Evolutionary conservation across 2,888 invertebrate genomes (phyloP).

Genomic region (Drosophila macrospina): DNA sequence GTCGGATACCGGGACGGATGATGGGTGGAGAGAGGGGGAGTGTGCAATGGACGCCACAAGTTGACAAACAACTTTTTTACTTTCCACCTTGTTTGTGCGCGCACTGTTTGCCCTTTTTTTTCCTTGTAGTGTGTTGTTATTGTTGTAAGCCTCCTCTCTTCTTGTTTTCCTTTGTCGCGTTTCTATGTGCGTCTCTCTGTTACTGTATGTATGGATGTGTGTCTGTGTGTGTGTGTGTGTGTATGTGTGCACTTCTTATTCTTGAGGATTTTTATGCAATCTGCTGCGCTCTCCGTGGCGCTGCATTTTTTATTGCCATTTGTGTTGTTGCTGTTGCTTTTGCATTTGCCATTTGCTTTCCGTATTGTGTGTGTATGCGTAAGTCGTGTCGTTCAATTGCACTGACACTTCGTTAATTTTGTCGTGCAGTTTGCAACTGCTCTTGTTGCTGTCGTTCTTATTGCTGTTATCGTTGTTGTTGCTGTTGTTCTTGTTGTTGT

Average conservation of each 20-base stretch:
- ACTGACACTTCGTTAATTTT: constrained; percentile 75
- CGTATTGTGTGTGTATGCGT: constrained; percentile 55
- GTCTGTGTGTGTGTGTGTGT: constrained; percentile 32
- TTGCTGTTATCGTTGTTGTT: constrained; percentile 29
- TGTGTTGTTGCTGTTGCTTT: constrained; percentile 15
- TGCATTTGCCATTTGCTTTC: constrained; percentile 39
- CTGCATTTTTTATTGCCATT: constrained; percentile 40
- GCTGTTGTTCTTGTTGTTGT: constrained; percentile 35
- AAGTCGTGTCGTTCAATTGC: constrained; percentile 62
- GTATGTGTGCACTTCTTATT: constrained; percentile 58
- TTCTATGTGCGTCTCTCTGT: constrained; percentile 31
- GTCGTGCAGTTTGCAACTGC: constrained; percentile 57
- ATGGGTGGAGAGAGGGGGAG: not conserved
- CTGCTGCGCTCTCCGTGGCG: constrained; percentile 37
- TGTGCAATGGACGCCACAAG: constrained; percentile 81
- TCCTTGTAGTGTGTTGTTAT: constrained; percentile 6
- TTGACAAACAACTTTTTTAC: constrained; percentile 85
- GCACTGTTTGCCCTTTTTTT: constrained; percentile 59
- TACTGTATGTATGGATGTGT: constrained; percentile 1
- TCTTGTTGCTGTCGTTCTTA: constrained; percentile 18
- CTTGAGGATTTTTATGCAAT: constrained; percentile 75
- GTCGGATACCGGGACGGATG: not conserved
- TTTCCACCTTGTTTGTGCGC: constrained; percentile 76
- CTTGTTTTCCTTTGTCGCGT: constrained; percentile 48
- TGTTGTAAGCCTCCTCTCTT: constrained; percentile 19